Base-by-base conservation (phyloP, 2,113 vertebrate species). In the Phyllopteryx taeniolatus region DNA sequence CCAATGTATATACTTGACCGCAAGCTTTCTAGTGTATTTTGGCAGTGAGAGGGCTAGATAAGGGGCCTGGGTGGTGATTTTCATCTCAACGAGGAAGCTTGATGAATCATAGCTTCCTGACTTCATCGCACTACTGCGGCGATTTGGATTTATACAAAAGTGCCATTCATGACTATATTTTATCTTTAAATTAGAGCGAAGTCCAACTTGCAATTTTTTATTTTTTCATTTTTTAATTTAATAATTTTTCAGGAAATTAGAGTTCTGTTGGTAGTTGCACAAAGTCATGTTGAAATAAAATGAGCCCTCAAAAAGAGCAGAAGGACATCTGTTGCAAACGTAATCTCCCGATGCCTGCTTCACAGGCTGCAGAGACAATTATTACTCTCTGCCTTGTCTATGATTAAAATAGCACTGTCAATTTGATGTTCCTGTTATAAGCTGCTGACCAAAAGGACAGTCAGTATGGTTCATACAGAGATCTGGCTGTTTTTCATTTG, bases 21-120 rank as follows among this genome's bases (percentile, higher is more conserved):
- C 76, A 76, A 67, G 74, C 74, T 68, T 64, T 79, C 39, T 35
- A 83, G 79, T 81, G 77, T 83, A 81, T 81, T 85, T 86, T 88
- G 83, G 83, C 85, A 85, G 69, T 42, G 78, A 84, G 78, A 14
- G 44, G 59, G 47, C 6, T 35, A 77, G 86, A 89, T 89, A 83
- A 88, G 83, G 53, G 7, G 56, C 47, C 49, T 43, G 54, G 75
- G 77, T 82, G 82, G 68, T 83, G 81, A 90, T 90, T 87, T 79
- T 83, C 65, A 80, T 87, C 74, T 84, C 75, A 75, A 73, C 76
- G 60, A 80, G 75, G 80, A 90, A 87, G 78, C 78, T 74, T 19
- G 51, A 78, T 84, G 80, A 87, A 83, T 86, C 78, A 74, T 68
- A 75, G 81, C 77, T 88, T 90, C 83, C 86, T 86, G 75, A 54